These are phyloP conservation scores for Hypomecis punctinalis DNA, from an alignment of 2,888 invertebrate genomes.

Conservation along the genomic window DNA sequence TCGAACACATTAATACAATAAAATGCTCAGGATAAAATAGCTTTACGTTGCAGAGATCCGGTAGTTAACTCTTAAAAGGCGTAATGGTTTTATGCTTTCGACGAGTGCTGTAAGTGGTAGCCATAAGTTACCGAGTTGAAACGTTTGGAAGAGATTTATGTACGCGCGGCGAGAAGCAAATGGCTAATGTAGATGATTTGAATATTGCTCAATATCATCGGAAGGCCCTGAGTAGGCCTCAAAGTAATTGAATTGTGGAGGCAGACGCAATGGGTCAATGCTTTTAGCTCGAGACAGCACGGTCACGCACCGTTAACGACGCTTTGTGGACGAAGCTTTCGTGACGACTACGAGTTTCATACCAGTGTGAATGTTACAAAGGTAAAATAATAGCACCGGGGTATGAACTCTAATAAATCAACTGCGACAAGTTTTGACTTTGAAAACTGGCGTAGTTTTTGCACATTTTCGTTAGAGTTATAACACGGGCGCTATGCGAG, in stretches of 20 bases:
- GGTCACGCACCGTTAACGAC: constrained; percentile 61
- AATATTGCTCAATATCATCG: constrained; percentile 31
- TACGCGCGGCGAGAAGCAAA: constrained; percentile 34
- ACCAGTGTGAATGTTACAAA: constrained; percentile 20
- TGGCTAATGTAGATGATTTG: constrained; percentile 35
- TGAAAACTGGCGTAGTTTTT: too few relatives aligned
- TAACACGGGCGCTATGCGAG: too few relatives aligned
- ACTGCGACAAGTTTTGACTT: constrained; percentile 7
- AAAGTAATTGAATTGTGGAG: constrained; percentile 49
- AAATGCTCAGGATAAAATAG: constrained; percentile 48
- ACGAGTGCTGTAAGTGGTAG: constrained; percentile 44
- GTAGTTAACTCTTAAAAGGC: constrained; percentile 53
- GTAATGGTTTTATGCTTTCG: constrained; percentile 52
- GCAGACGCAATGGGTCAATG: constrained; percentile 52
- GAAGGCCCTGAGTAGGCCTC: constrained; percentile 19
- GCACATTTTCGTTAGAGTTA: too few relatives aligned
- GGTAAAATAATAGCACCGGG: constrained; percentile 25
- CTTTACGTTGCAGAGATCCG: constrained; percentile 57
- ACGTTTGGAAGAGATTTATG: constrained; percentile 40
- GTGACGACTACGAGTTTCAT: constrained; percentile 41
- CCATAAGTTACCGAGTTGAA: constrained; percentile 40
- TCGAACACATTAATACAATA: constrained; percentile 53
- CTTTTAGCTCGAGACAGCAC: constrained; percentile 53
- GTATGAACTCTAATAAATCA: constrained; percentile 26
- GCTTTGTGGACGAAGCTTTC: constrained; percentile 52